These are phyloP conservation scores for Chaetodon trifascialis DNA, from an alignment of 2,113 vertebrate species.

Conservation along the genomic window DNA sequence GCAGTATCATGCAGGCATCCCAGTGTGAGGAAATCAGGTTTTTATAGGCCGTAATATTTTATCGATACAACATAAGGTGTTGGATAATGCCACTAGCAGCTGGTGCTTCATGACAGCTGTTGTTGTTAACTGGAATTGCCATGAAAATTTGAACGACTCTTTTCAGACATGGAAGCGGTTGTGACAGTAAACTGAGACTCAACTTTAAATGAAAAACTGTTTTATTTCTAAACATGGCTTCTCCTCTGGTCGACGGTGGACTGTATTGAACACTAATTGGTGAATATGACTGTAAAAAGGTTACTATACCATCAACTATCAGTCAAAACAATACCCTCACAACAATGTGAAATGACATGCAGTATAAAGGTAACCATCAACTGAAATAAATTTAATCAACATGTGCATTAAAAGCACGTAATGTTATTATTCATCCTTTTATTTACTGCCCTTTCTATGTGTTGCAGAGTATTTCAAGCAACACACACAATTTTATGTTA, in stretches of 20 bases:
- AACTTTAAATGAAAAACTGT: background rate
- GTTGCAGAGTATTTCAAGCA: background rate
- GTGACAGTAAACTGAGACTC: background rate
- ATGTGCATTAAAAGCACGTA: too few species aligned
- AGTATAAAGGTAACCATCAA: too few species aligned
- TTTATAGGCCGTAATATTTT: slow-evolving; percentile 41
- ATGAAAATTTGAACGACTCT: background rate
- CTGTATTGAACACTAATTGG: background rate
- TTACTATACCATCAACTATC: background rate
- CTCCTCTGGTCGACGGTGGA: background rate
- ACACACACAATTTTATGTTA: background rate
- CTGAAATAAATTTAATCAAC: too few species aligned
- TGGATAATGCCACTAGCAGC: slow-evolving; percentile 47
- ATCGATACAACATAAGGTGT: slow-evolving; percentile 46
- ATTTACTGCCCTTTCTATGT: background rate
- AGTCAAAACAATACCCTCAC: background rate
- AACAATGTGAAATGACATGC: background rate
- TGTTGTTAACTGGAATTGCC: slow-evolving; percentile 30
- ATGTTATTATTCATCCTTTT: background rate
- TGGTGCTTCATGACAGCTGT: slow-evolving; percentile 24
- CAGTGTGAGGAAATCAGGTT: slow-evolving; percentile 33
- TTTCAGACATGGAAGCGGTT: slow-evolving; percentile 14
- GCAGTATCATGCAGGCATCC: background rate
- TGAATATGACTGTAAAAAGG: background rate
- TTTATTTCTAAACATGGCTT: slow-evolving; percentile 1